phyloP scores from a whole-genome alignment of 1,140 invertebrate species.

The Halesus radiatus region DNA sequence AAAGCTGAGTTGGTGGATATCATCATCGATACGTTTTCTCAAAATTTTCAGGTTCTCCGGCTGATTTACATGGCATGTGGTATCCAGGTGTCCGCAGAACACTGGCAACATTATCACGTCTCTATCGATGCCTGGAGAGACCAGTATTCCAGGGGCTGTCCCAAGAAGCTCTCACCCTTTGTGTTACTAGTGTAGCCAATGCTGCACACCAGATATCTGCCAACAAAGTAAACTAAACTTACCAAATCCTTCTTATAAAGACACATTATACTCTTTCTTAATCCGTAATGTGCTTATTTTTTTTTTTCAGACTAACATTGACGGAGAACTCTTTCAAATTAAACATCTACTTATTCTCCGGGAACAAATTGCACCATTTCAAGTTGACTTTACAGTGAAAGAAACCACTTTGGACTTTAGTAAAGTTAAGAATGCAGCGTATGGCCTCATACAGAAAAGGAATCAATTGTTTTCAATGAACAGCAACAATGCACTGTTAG shows the following conservation, averaged over 20 bases:
- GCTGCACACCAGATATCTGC: slow-evolving; percentile 81
- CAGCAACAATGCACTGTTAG: slow-evolving; percentile 91
- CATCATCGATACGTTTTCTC: neutral
- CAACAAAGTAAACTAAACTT: slow-evolving; percentile 68
- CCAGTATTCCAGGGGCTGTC: slow-evolving; percentile 96
- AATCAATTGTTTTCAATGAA: slow-evolving; percentile 89
- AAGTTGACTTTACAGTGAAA: slow-evolving; percentile 94
- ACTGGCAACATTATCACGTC: slow-evolving; percentile 92
- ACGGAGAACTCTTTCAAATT: slow-evolving; percentile 96
- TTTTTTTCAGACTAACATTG: slow-evolving; percentile 77
- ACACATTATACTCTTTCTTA: too few species aligned
- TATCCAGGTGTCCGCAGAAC: slow-evolving; percentile 97
- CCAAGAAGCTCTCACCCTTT: slow-evolving; percentile 93
- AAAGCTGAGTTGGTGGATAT: too few species aligned
- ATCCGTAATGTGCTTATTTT: neutral
- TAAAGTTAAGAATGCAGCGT: slow-evolving; percentile 88
- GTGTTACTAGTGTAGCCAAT: slow-evolving; percentile 89
- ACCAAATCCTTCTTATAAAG: too few species aligned
- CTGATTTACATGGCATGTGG: slow-evolving; percentile 99
- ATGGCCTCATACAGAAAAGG: slow-evolving; percentile 88
- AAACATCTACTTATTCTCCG: slow-evolving; percentile 97
- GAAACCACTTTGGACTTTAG: slow-evolving; percentile 95
- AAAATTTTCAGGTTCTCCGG: slow-evolving; percentile 79
- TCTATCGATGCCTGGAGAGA: slow-evolving; percentile 95
- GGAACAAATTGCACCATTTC: slow-evolving; percentile 98